A percentile compares a stretch with the other conserved stretches of the same genome.
phyloP scores from a whole-genome alignment of 2,888 invertebrate genomes.

The Cephus sareptanus region DNA sequence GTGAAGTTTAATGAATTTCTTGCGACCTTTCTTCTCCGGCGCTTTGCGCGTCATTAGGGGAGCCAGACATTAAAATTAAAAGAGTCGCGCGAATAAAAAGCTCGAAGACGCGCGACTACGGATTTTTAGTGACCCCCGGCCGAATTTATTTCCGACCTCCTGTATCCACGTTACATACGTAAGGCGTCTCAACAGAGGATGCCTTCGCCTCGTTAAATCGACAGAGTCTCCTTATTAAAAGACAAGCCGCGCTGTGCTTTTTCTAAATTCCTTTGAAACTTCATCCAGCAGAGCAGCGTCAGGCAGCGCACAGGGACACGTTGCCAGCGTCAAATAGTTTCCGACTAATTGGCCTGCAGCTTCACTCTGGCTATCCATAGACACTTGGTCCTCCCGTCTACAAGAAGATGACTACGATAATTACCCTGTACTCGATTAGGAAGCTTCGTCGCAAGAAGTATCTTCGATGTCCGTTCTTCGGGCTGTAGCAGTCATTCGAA shows the following conservation, averaged over 20 bases:
- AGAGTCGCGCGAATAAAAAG: constrained; percentile 6
- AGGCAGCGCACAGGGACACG: not conserved
- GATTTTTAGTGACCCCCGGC: constrained; percentile 17
- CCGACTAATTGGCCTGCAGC: not conserved
- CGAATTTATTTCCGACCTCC: constrained; percentile 35
- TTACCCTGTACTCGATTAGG: not conserved
- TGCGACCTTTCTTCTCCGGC: constrained; percentile 10
- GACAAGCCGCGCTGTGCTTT: not conserved
- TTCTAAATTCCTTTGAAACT: not conserved
- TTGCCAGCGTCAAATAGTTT: not conserved
- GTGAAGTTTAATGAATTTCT: constrained; percentile 39
- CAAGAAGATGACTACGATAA: not conserved
- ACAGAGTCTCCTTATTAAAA: not conserved
- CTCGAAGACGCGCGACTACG: constrained; percentile 5
- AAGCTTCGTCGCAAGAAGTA: not conserved
- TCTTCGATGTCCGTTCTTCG: not conserved
- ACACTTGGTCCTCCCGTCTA: not conserved
- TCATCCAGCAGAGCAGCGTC: not conserved
- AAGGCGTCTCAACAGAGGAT: not conserved
- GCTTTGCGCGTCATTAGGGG: constrained; percentile 36
- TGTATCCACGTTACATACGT: not conserved
- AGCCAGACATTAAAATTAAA: constrained; percentile 38
- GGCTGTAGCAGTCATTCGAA: not conserved
- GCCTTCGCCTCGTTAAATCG: not conserved
- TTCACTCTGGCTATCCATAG: not conserved